phyloP scores from a whole-genome alignment of 2,113 vertebrate species.

The Circaetus gallicus region DNA sequence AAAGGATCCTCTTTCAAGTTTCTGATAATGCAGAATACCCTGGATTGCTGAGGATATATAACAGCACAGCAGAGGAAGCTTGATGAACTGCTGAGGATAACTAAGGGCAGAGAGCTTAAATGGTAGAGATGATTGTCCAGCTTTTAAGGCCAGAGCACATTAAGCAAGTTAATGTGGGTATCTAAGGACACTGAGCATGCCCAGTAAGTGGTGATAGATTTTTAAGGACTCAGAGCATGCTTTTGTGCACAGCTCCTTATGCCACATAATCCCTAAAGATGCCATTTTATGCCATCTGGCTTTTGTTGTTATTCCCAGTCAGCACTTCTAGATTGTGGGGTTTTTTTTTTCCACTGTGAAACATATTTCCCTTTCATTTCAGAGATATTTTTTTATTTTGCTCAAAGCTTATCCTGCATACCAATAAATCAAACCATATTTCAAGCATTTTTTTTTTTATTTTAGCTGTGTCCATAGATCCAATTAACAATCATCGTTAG shows the following conservation, averaged over 20 bases:
- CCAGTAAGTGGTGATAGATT: slow-evolving; percentile 34
- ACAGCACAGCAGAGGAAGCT: slow-evolving; percentile 11
- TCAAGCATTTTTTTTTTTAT: background rate
- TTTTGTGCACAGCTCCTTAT: slow-evolving; percentile 65
- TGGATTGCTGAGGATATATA: background rate
- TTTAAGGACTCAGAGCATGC: slow-evolving; percentile 67
- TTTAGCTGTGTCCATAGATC: background rate
- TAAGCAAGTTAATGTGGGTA: slow-evolving; percentile 61
- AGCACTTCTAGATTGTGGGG: slow-evolving; percentile 69
- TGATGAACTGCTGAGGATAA: slow-evolving; percentile 30
- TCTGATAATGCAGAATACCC: background rate
- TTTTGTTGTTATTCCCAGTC: slow-evolving; percentile 74
- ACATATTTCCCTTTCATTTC: slow-evolving; percentile 64
- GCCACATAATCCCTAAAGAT: slow-evolving; percentile 77
- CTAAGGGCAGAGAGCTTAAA: slow-evolving; percentile 33
- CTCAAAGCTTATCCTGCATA: slow-evolving; percentile 19
- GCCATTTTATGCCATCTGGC: slow-evolving; percentile 79
- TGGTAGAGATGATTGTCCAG: slow-evolving; percentile 34
- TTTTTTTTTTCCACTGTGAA: slow-evolving; percentile 51
- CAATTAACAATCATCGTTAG: background rate
- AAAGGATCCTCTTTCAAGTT: background rate
- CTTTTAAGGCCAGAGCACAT: slow-evolving; percentile 22
- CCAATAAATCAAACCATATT: slow-evolving; percentile 62
- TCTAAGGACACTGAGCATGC: slow-evolving; percentile 71
- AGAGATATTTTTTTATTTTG: background rate